phyloP scores from a whole-genome alignment of 2,888 invertebrate species.

The Parascotia fuliginaria region DNA sequence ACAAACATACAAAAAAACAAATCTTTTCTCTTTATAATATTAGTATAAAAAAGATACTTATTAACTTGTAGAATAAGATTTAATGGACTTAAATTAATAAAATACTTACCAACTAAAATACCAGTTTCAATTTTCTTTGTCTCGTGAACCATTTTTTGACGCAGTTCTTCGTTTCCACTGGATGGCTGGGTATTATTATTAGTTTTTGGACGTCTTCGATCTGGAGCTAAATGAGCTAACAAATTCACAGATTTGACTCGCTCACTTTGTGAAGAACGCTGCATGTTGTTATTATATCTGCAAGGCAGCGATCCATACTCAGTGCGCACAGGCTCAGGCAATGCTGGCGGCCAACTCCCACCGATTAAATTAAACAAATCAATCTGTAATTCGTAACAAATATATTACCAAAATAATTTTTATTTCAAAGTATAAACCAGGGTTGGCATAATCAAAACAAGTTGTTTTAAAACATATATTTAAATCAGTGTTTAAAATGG shows the following conservation, averaged over 20 bases:
- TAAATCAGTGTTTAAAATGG: too few relatives aligned
- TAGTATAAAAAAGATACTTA: too few relatives aligned
- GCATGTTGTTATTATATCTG: constrained; percentile 67
- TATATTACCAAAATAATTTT: too few relatives aligned
- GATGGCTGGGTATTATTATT: constrained; percentile 42
- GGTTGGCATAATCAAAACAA: too few relatives aligned
- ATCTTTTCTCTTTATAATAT: too few relatives aligned
- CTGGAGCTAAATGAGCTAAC: constrained; percentile 83
- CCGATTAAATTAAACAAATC: constrained; percentile 78
- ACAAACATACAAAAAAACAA: too few relatives aligned
- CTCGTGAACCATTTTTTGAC: constrained; percentile 76
- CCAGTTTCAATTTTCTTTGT: constrained; percentile 79
- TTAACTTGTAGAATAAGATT: too few relatives aligned
- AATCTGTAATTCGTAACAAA: constrained; percentile 54
- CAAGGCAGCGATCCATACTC: constrained; percentile 71
- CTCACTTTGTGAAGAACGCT: constrained; percentile 68
- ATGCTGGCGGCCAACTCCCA: constrained; percentile 81
- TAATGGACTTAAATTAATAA: background rate
- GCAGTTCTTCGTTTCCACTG: constrained; percentile 44
- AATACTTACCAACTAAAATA: constrained; percentile 71
- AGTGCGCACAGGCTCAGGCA: constrained; percentile 60
- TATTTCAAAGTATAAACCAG: too few relatives aligned
- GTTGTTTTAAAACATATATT: too few relatives aligned
- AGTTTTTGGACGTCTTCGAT: constrained; percentile 64
- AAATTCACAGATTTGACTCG: constrained; percentile 87